These are phyloP conservation scores for Pogonus chalceus DNA, from an alignment of 1,140 invertebrate genomes.

Conservation along the genomic window DNA sequence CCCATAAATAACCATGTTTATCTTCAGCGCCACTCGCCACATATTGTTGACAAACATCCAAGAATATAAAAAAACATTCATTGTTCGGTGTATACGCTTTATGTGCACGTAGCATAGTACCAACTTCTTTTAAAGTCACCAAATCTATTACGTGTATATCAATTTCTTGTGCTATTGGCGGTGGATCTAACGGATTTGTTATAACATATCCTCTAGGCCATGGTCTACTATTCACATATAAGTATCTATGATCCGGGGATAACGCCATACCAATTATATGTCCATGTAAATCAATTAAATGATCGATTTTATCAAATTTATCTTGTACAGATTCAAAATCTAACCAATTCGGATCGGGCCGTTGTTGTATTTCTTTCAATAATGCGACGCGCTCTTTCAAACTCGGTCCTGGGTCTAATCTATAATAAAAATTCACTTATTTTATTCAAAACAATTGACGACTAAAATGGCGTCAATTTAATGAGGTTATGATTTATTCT, in stretches of 20 bases:
- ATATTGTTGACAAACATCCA: conserved; percentile 77
- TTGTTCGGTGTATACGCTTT: conserved; percentile 80
- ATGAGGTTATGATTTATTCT: no score
- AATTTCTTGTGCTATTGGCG: conserved; percentile 84
- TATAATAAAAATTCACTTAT: no score
- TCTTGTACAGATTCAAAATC: conserved; percentile 59
- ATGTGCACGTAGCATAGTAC: conserved; percentile 73
- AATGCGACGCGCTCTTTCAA: conserved; percentile 56
- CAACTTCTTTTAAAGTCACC: conserved; percentile 65
- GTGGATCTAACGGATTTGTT: conserved; percentile 67
- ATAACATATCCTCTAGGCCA: conserved; percentile 76
- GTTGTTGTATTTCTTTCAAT: conserved; percentile 38
- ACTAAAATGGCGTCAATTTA: no score
- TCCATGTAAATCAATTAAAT: conserved; percentile 76
- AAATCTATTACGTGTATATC: conserved; percentile 85
- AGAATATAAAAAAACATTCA: conserved; percentile 83
- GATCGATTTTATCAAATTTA: conserved; percentile 69
- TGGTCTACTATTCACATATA: conserved; percentile 79
- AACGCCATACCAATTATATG: conserved; percentile 85
- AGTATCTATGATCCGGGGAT: conserved; percentile 77
- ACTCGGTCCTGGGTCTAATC: conserved; percentile 56
- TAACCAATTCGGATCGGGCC: conserved; percentile 52
- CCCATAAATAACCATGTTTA: conserved; percentile 77
- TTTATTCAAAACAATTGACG: no score
- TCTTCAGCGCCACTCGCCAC: conserved; percentile 85